Evolutionary conservation across 2,888 invertebrate species (phyloP), one percentile per base, ranked within the genome.

Genomic region (Pherbina coryleti): DNA sequence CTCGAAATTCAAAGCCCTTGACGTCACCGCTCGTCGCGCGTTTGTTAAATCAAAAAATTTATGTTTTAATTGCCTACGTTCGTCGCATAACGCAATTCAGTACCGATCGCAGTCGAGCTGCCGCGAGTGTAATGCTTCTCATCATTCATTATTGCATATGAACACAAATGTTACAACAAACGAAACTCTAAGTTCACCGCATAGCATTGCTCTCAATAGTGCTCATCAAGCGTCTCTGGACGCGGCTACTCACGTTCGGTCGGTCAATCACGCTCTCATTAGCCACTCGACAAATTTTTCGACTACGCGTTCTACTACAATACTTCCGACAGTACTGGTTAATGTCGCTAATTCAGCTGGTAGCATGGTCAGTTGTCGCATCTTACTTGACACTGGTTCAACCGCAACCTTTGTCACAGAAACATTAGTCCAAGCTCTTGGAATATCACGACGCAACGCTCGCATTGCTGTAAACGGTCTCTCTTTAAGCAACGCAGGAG

Each of bases 361-460:
- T 17, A 72, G 28, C 9, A 17, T 11, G n/a, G 55, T 72, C 11
- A 28, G 34, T 37, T 78, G 78, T 49, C 51, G 73, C 5, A 17
- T 76, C 25, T 49, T 79, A 53, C 66, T 77, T 14, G 79, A 75
- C 31, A 67, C 75, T 31, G 72, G 72, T 22, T 71, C 79, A 17
- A 75, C 75, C 28, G 74, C 66, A 62, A 72, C 76, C 31, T 77
- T 79, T 37, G 76, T 78, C 8, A 76, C 72, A 2, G 78, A 78
- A 25, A 62, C 78, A 3, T 78, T 72, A 60, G 60, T 76, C 11
- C 78, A 76, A 55, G 70, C 37, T 25, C 44, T 66, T 62, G 72
- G 67, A 2, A n/a, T 76, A 17, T 5, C 53, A 37, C 73, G 62
- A 3, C 51, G 34, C 34, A 37, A 74, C 37, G 74, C 66, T 22